phyloP scores from a whole-genome alignment of 2,113 vertebrate species.

The Aptenodytes patagonicus region DNA sequence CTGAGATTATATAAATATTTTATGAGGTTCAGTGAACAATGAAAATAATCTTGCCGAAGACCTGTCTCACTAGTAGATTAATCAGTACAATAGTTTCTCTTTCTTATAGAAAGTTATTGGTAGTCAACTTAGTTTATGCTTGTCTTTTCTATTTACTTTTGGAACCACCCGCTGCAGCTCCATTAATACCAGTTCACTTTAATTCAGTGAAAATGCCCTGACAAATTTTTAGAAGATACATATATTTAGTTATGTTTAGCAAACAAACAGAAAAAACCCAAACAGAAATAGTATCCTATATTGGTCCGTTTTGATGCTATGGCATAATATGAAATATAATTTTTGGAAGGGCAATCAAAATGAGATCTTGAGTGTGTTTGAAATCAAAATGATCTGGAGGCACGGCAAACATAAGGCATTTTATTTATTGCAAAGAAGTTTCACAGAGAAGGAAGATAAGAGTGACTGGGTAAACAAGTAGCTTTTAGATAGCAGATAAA shows the following conservation, averaged over 20 bases:
- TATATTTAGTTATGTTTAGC: background rate
- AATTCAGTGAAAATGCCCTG: slow-evolving; percentile 26
- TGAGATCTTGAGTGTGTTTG: slow-evolving; percentile 58
- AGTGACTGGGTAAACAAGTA: slow-evolving; percentile 57
- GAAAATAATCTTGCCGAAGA: background rate
- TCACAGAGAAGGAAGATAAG: slow-evolving; percentile 63
- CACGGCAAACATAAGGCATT: background rate
- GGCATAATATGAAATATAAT: slow-evolving; percentile 43
- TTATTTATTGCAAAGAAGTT: slow-evolving; percentile 56
- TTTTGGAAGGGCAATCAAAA: slow-evolving; percentile 62
- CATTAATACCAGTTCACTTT: background rate
- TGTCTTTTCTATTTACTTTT: background rate
- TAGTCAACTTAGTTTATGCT: background rate
- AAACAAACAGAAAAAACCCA: background rate
- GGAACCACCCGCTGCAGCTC: background rate
- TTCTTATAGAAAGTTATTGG: background rate
- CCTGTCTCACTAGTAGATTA: background rate
- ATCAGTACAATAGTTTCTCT: background rate
- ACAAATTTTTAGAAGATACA: background rate
- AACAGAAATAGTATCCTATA: background rate
- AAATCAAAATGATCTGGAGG: slow-evolving; percentile 64
- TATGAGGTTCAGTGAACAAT: slow-evolving; percentile 38
- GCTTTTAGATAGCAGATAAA: slow-evolving; percentile 64
- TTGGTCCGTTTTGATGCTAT: background rate
- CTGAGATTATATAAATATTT: slow-evolving; percentile 66